A percentile compares a stretch with the other conserved stretches of the same genome.
Conservation (phyloP, 1,140 invertebrate species). For the Procambarus virginalis region DNA sequence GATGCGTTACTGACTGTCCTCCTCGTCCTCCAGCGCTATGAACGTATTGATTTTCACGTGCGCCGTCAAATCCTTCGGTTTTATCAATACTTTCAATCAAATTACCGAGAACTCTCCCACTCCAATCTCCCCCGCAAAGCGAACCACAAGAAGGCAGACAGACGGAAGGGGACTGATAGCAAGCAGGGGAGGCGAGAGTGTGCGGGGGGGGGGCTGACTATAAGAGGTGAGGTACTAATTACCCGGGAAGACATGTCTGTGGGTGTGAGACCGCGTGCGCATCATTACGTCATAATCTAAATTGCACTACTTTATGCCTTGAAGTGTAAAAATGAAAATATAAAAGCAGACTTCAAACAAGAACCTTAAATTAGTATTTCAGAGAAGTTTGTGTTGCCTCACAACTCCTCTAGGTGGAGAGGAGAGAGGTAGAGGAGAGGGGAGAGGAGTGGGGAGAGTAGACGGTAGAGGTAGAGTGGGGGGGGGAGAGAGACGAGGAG, state of each 20-base stretch:
- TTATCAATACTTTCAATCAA: too few species aligned
- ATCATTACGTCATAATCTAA: conserved; percentile 11
- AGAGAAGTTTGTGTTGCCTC: conserved; percentile 28
- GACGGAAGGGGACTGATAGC: background rate
- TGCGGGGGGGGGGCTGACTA: background rate
- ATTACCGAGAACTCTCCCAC: too few species aligned
- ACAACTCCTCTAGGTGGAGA: background rate
- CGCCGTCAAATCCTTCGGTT: too few species aligned
- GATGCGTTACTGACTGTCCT: too few species aligned
- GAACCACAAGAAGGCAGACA: background rate
- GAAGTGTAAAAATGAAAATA: conserved; percentile 1
- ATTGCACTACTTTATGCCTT: conserved; percentile 5
- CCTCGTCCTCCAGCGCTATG: too few species aligned
- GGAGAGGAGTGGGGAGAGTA: background rate
- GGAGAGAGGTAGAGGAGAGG: too few species aligned
- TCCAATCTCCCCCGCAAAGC: too few species aligned
- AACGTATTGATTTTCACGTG: too few species aligned
- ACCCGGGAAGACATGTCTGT: background rate
- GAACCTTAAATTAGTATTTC: conserved; percentile 21
- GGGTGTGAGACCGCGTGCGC: background rate
- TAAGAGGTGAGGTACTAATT: background rate
- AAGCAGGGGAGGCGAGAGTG: background rate
- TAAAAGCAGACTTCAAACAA: background rate
- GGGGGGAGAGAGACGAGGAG: too few species aligned
- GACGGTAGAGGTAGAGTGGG: too few species aligned